phyloP scores from a whole-genome alignment of 2,888 invertebrate species.

The Strigamia crassipes region DNA sequence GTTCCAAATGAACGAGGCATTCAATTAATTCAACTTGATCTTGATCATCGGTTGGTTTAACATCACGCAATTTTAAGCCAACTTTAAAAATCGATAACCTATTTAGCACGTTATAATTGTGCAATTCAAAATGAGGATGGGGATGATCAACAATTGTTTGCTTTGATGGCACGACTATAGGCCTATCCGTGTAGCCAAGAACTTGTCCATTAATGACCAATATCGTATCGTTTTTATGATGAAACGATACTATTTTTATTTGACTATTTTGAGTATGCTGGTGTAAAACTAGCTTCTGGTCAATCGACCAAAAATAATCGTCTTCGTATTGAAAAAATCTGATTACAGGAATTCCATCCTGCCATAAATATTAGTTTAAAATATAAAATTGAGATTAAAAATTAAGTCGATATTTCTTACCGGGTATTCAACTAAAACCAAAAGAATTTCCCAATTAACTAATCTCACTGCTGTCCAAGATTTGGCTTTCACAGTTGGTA shows the following conservation, averaged over 20 bases:
- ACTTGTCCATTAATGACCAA: neutral
- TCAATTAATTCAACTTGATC: neutral
- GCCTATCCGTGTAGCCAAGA: neutral
- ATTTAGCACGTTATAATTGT: neutral
- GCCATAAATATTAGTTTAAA: neutral
- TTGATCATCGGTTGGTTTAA: neutral
- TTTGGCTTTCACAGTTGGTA: neutral
- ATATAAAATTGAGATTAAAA: neutral
- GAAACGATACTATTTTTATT: neutral
- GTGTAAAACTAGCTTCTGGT: neutral
- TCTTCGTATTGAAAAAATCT: conserved; percentile 36
- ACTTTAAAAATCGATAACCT: neutral
- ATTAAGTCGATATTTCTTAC: neutral
- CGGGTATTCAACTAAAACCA: conserved; percentile 30
- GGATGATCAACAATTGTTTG: neutral
- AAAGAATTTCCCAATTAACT: neutral
- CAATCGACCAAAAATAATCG: neutral
- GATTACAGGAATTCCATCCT: neutral
- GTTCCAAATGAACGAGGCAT: neutral
- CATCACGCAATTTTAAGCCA: neutral
- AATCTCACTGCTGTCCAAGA: neutral
- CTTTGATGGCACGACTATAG: neutral
- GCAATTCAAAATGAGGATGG: neutral
- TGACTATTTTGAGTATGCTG: neutral
- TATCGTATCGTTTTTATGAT: neutral